phyloP scores from a whole-genome alignment of 2,797 vertebrate species.

The Neosilurus mollespiculum region DNA sequence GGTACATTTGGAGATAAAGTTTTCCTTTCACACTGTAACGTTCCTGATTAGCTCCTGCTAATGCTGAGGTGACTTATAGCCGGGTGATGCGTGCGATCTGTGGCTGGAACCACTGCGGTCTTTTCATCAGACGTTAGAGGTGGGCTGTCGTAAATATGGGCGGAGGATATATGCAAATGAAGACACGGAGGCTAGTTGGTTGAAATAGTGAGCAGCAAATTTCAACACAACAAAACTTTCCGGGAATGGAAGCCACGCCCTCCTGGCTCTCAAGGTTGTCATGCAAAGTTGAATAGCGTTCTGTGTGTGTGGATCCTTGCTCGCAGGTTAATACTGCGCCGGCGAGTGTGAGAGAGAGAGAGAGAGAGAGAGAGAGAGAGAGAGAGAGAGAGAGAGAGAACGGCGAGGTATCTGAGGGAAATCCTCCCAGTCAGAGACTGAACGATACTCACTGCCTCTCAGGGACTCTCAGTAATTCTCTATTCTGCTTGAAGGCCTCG shows the following conservation, averaged over 20 bases:
- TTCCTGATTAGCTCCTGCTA: neutral
- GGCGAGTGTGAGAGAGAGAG: neutral
- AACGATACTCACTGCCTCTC: neutral
- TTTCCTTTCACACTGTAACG: neutral
- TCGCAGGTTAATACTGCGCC: neutral
- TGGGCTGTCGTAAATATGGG: no score
- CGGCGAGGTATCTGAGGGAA: neutral
- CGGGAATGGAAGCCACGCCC: no score
- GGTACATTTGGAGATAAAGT: neutral
- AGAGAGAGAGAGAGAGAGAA: no score
- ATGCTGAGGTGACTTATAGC: neutral
- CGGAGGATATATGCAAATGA: no score
- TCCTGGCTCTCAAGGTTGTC: neutral
- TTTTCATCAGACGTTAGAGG: no score
- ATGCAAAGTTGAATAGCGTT: neutral
- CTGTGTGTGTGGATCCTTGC: neutral
- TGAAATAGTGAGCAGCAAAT: no score
- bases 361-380: neutral
- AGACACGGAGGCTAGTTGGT: no score
- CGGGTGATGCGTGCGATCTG: no score
- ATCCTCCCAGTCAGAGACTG: no score
- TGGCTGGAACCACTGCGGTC: no score
- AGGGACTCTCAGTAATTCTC: constrained; percentile 2
- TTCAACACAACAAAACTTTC: no score
- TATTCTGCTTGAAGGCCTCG: constrained; percentile 35